These are phyloP conservation scores for Tychaedon coryphoeus DNA, from an alignment of 2,113 vertebrate species.

Conservation along the genomic window DNA sequence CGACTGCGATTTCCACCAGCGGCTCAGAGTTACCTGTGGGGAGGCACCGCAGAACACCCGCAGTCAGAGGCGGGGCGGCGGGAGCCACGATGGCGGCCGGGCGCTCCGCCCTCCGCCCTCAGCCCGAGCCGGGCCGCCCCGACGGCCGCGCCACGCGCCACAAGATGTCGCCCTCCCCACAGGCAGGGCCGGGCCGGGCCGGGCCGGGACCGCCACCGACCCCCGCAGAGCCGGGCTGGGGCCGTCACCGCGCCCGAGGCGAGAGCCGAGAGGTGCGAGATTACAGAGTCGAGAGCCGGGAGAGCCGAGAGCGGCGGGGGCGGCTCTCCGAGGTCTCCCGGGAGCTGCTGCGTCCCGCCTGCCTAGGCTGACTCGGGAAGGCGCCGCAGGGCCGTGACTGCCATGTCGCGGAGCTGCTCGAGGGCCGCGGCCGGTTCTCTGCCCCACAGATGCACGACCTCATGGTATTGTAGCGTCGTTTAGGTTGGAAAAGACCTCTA, in stretches of 20 bases:
- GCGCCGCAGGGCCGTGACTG: neutral
- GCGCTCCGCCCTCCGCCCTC: too few relatives aligned
- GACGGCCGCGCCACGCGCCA: neutral
- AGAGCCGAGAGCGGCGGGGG: neutral
- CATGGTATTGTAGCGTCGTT: neutral
- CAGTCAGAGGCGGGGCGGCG: fast-evolving
- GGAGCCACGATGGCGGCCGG: fast-evolving
- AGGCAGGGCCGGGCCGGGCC: neutral
- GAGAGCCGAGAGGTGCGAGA: too few relatives aligned
- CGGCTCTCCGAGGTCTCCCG: neutral
- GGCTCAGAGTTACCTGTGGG: too few relatives aligned
- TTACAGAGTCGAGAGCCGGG: too few relatives aligned
- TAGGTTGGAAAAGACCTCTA: neutral
- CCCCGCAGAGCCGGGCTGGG: neutral
- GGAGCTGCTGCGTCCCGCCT: neutral
- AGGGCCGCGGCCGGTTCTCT: neutral
- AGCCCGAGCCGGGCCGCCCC: neutral
- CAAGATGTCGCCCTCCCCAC: conserved; percentile 67
- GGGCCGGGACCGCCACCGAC: too few relatives aligned
- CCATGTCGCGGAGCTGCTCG: neutral
- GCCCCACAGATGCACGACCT: too few relatives aligned
- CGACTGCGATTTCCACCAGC: neutral
- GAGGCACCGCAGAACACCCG: fast-evolving
- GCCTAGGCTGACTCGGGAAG: neutral
- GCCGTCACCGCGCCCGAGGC: too few relatives aligned